Evolutionary conservation across 2,113 vertebrate species (phyloP).

Genomic region (Gulo gulo): DNA sequence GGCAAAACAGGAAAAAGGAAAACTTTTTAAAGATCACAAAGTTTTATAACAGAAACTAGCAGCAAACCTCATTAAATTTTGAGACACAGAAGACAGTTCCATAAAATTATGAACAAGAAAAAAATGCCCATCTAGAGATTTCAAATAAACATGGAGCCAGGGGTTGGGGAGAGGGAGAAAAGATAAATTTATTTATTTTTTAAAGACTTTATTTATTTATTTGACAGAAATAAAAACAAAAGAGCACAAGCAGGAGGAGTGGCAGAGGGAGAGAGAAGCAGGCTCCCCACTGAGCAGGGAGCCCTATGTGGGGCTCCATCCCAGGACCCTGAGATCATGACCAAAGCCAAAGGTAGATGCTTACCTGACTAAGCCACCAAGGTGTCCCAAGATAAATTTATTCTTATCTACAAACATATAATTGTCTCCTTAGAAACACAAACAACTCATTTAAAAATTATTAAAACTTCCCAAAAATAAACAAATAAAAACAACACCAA

Average conservation of each 20-base stretch:
- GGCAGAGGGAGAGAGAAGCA: too few relatives aligned
- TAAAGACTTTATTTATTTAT: too few relatives aligned
- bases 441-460: neutral
- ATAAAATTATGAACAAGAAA: neutral
- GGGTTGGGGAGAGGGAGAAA: neutral
- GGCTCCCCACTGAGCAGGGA: too few relatives aligned
- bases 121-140: neutral
- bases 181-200: neutral
- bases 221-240: too few relatives aligned
- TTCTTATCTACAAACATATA: neutral
- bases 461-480: neutral
- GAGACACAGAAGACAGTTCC: conserved; percentile 17
- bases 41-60: neutral
- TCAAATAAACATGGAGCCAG: neutral
- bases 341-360: too few relatives aligned
- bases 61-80: conserved; percentile 9
- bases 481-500: neutral
- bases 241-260: too few relatives aligned
- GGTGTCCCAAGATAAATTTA: neutral
- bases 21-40: neutral
- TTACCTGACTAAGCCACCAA: too few relatives aligned
- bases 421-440: neutral
- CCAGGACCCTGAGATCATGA: too few relatives aligned
- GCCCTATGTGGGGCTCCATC: too few relatives aligned
- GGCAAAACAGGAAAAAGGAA: neutral